Percentiles rank a stretch among this genome's conserved stretches.
Evolutionary conservation across 2,797 vertebrate genomes (phyloP).

Genomic region (Ctenopoma multispine): DNA sequence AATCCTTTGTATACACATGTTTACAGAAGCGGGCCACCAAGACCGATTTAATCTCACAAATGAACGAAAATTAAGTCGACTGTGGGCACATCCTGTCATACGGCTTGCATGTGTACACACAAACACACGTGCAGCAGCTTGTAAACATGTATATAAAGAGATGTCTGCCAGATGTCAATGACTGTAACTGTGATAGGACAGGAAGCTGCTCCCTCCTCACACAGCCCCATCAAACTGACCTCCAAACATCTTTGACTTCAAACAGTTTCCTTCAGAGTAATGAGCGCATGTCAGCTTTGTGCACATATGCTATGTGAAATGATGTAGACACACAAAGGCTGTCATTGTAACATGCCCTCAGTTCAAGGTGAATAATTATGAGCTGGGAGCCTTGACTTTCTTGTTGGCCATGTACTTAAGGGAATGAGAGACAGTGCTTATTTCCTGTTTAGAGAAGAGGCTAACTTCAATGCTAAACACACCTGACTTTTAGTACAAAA

Average conservation of each 20-base stretch:
- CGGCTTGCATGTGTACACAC: slow-evolving; percentile 26
- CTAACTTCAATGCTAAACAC: not conserved
- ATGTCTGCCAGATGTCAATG: slow-evolving; percentile 60
- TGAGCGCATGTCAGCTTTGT: slow-evolving; percentile 31
- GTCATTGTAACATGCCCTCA: slow-evolving; percentile 48
- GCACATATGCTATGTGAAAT: slow-evolving; percentile 15
- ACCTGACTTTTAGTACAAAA: too few species aligned
- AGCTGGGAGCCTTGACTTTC: slow-evolving; percentile 21
- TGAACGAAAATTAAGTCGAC: slow-evolving; percentile 23
- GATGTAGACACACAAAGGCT: slow-evolving; percentile 47
- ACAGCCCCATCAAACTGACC: slow-evolving; percentile 32
- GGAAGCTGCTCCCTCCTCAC: slow-evolving; percentile 31
- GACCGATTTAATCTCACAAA: not conserved
- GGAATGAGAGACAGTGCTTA: slow-evolving; percentile 3
- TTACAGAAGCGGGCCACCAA: slow-evolving; percentile 9
- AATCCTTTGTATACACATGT: slow-evolving; percentile 16
- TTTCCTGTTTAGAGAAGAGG: not conserved
- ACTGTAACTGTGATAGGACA: slow-evolving; percentile 24
- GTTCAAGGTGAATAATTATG: slow-evolving; percentile 59
- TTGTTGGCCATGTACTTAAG: not conserved
- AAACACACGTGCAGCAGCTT: slow-evolving; percentile 31
- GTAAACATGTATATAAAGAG: slow-evolving; percentile 43
- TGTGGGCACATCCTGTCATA: slow-evolving; percentile 35
- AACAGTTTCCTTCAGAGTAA: slow-evolving; percentile 18
- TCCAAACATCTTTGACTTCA: slow-evolving; percentile 40